phyloP scores from a whole-genome alignment of 1,140 invertebrate genomes.

The Goniozus legneri region DNA sequence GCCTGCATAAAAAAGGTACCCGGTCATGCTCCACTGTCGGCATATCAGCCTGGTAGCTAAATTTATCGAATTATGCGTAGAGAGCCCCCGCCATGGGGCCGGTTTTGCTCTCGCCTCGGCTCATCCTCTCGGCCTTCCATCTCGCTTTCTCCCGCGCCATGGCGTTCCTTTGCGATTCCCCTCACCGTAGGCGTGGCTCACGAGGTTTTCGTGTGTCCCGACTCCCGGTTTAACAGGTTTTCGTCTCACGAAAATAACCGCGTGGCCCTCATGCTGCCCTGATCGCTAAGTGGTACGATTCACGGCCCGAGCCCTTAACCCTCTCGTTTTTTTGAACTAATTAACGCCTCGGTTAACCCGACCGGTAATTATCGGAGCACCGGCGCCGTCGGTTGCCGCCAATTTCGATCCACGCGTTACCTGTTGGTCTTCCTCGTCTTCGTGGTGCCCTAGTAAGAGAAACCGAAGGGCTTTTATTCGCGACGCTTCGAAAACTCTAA shows the following conservation, averaged over 20 bases:
- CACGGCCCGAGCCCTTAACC: conserved; percentile 21
- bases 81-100: background rate
- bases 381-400: no score
- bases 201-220: conserved; percentile 13
- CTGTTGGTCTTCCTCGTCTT: background rate
- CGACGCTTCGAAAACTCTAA: conserved; percentile 1
- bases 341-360: no score
- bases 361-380: no score
- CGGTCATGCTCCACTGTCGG: conserved; percentile 30
- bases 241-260: background rate
- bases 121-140: no score
- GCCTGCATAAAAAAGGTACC: conserved; percentile 30
- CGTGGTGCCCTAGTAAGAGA: conserved; percentile 12
- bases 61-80: conserved; percentile 46
- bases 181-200: conserved; percentile 15
- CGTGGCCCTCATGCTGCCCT: conserved; percentile 23
- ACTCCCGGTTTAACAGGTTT: conserved; percentile 2
- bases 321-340: conserved; percentile 11
- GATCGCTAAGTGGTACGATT: conserved; percentile 29
- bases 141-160: background rate
- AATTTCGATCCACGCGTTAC: no score
- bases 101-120: background rate
- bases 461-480: conserved; percentile 26
- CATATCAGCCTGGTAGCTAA: conserved; percentile 45
- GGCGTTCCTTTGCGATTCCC: background rate